phyloP scores from a whole-genome alignment of 2,113 vertebrate genomes.

The Serilophus lunatus region DNA sequence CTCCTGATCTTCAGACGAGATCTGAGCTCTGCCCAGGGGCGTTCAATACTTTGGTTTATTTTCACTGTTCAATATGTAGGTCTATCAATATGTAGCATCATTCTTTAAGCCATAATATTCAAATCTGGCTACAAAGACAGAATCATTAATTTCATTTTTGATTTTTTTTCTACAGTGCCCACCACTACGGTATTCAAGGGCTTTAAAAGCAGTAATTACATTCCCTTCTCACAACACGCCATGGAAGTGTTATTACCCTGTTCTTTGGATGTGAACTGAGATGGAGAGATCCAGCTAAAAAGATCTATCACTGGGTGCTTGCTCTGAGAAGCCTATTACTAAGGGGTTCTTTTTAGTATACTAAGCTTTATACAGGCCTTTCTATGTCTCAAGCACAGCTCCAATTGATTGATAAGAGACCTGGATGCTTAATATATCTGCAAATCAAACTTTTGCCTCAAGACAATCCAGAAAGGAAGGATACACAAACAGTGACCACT shows the following conservation, averaged over 20 bases:
- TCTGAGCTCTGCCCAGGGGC: not conserved
- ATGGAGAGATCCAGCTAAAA: not conserved
- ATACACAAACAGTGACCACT: not conserved
- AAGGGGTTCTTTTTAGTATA: not conserved
- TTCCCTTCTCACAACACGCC: not conserved
- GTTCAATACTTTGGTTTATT: not conserved
- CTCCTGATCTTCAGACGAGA: not conserved
- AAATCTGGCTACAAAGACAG: not conserved
- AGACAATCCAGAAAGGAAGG: not conserved
- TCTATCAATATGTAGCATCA: not conserved
- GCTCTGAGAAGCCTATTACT: not conserved
- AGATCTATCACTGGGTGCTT: not conserved
- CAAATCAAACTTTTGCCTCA: not conserved
- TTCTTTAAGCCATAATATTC: not conserved
- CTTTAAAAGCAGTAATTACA: conserved; percentile 5
- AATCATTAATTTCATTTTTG: not conserved
- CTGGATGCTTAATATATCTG: not conserved
- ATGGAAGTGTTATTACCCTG: not conserved
- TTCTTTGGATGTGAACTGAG: not conserved
- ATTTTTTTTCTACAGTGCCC: not conserved
- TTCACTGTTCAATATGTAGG: not conserved
- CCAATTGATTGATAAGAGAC: not conserved
- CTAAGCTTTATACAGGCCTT: not conserved
- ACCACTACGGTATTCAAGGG: not conserved
- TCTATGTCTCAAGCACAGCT: not conserved